These are phyloP conservation scores for Petrocephalus microphthalmus DNA, from an alignment of 2,113 vertebrate genomes.

Conservation along the genomic window DNA sequence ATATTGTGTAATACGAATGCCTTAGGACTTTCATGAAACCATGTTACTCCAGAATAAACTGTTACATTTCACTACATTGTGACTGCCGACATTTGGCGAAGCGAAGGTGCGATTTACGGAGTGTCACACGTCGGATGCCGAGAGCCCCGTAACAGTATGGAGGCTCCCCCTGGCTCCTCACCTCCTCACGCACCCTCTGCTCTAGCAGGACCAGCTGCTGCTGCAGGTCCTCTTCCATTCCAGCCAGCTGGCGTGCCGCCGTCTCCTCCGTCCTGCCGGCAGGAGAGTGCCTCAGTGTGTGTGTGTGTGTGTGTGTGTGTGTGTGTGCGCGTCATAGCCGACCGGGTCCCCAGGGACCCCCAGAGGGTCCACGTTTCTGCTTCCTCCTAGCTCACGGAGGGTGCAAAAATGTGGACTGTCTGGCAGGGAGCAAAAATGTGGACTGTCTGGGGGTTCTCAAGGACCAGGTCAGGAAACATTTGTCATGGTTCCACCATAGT, in stretches of 20 bases:
- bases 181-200: conserved; percentile 54
- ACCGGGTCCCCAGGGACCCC: neutral
- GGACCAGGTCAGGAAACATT: neutral
- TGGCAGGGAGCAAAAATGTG: neutral
- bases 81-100: neutral
- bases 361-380: neutral
- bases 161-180: conserved; percentile 31
- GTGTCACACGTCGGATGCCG: neutral
- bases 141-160: neutral
- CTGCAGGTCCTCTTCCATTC: conserved; percentile 65
- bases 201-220: conserved; percentile 53
- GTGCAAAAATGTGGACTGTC: neutral
- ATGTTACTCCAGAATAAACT: neutral
- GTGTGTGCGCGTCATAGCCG: neutral
- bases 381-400: neutral
- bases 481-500: too few relatives aligned
- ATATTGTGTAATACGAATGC: neutral
- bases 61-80: neutral
- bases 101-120: neutral
- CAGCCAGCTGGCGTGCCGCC: conserved; percentile 51
- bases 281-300: neutral
- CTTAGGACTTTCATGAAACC: neutral
- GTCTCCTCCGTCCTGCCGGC: conserved; percentile 57
- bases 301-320: too few relatives aligned
- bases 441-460: neutral